phyloP scores from a whole-genome alignment of 2,113 vertebrate species.

The Xenopus tropicalis region DNA sequence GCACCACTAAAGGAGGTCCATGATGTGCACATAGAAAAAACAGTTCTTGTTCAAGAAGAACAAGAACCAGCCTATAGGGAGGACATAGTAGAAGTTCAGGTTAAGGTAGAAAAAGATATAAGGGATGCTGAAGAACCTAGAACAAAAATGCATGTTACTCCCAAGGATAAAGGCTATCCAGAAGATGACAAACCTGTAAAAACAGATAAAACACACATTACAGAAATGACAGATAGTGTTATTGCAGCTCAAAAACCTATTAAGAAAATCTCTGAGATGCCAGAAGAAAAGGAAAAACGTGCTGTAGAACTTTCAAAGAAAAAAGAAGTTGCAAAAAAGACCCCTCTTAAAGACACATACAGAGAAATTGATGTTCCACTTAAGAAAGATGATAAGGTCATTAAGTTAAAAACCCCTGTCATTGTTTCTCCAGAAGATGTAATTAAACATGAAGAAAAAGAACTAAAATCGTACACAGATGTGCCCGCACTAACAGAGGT shows the following conservation, averaged over 20 bases:
- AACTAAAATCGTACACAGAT: background rate
- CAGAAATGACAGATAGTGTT: constrained; percentile 17
- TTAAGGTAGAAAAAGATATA: constrained; percentile 15
- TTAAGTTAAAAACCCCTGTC: background rate
- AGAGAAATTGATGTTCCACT: background rate
- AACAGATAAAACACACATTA: constrained; percentile 27
- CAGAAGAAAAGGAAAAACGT: constrained; percentile 5
- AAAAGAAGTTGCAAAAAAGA: background rate
- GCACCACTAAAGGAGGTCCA: constrained; percentile 15
- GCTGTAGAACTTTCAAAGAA: background rate
- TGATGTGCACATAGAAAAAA: constrained; percentile 10
- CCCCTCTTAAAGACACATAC: background rate
- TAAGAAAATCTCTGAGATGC: constrained; percentile 17
- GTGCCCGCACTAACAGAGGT: background rate
- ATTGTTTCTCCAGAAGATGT: background rate
- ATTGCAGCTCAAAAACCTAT: constrained; percentile 46
- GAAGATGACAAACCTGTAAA: constrained; percentile 22
- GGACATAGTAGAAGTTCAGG: constrained; percentile 12
- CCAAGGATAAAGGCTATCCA: constrained; percentile 12
- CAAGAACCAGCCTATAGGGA: constrained; percentile 31
- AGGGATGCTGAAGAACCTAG: constrained; percentile 15
- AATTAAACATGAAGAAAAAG: background rate
- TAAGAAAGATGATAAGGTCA: background rate
- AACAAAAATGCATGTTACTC: constrained; percentile 1
- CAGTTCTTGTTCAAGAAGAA: constrained; percentile 38